phyloP scores from a whole-genome alignment of 2,888 invertebrate genomes.

The Drosophila leonis region DNA sequence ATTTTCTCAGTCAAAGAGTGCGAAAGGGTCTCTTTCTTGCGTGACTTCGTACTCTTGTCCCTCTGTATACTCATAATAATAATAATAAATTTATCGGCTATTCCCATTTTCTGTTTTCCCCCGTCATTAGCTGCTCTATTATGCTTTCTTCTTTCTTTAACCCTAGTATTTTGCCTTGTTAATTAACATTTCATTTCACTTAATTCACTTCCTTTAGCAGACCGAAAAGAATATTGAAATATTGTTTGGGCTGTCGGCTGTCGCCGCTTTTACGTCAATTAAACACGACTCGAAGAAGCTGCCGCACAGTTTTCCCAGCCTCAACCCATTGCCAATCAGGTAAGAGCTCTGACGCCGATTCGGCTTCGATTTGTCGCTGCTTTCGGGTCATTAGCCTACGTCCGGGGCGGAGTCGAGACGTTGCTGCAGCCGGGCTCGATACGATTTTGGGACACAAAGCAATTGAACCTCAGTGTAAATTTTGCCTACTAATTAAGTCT shows the following conservation, averaged over 20 bases:
- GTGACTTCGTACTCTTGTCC: neutral
- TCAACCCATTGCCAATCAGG: slow-evolving; percentile 55
- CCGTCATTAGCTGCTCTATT: slow-evolving; percentile 23
- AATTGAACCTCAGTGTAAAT: slow-evolving; percentile 56
- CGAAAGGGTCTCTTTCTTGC: neutral
- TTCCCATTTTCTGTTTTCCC: slow-evolving; percentile 16
- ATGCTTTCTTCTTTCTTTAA: slow-evolving; percentile 16
- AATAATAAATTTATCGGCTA: slow-evolving; percentile 11
- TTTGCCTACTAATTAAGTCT: slow-evolving; percentile 68
- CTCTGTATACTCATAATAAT: neutral
- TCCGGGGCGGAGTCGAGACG: slow-evolving; percentile 8
- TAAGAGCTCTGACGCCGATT: slow-evolving; percentile 42
- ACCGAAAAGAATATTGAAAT: slow-evolving; percentile 33
- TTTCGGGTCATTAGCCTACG: slow-evolving; percentile 62
- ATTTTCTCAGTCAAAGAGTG: neutral
- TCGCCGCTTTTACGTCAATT: slow-evolving; percentile 60
- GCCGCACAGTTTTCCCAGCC: slow-evolving; percentile 25
- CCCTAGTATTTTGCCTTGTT: slow-evolving; percentile 33
- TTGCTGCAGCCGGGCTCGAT: slow-evolving; percentile 16
- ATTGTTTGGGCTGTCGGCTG: slow-evolving; percentile 26
- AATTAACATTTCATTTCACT: slow-evolving; percentile 44
- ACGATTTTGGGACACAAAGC: slow-evolving; percentile 24
- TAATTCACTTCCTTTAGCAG: slow-evolving; percentile 4
- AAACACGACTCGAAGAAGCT: slow-evolving; percentile 33
- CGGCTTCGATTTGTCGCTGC: slow-evolving; percentile 49